phyloP scores from a whole-genome alignment of 2,888 invertebrate species.

The Hemaris fuciformis region DNA sequence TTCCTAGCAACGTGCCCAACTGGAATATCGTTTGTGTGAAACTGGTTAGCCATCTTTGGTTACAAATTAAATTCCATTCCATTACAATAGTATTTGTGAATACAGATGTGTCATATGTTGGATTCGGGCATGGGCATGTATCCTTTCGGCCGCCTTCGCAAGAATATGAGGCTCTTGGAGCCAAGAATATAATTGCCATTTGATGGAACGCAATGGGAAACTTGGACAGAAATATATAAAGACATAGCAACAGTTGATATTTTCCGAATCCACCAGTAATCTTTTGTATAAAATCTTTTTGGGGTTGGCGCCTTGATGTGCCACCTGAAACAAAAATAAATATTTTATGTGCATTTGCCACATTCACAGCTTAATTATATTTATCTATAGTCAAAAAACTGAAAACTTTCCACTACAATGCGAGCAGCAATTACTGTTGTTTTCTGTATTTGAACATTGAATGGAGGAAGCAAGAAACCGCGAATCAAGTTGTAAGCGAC shows the following conservation, averaged over 20 bases:
- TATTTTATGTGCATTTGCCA: no score
- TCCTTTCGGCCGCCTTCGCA: conserved; percentile 48
- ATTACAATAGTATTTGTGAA: conserved; percentile 87
- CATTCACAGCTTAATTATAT: no score
- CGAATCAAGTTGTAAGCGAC: neutral
- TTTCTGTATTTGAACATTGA: neutral
- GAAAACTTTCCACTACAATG: neutral
- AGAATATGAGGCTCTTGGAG: conserved; percentile 57
- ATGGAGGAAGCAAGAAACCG: neutral
- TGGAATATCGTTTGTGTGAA: conserved; percentile 88
- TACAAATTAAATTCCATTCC: conserved; percentile 89
- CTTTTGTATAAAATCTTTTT: conserved; percentile 56
- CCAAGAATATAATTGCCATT: conserved; percentile 76
- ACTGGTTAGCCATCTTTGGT: conserved; percentile 83
- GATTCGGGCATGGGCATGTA: conserved; percentile 80
- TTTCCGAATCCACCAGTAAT: conserved; percentile 75
- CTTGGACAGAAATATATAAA: conserved; percentile 66
- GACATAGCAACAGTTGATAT: conserved; percentile 72
- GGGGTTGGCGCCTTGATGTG: conserved; percentile 17
- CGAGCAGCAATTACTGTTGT: neutral
- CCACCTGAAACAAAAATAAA: conserved; percentile 27
- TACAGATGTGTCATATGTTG: conserved; percentile 83
- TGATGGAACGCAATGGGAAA: conserved; percentile 77
- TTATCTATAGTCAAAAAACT: no score
- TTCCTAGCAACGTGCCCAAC: conserved; percentile 87